Percentiles rank a stretch among this genome's conserved stretches.
These are phyloP conservation scores for Pitta sordida DNA, from an alignment of 2,113 vertebrate species.

Conservation along the genomic window DNA sequence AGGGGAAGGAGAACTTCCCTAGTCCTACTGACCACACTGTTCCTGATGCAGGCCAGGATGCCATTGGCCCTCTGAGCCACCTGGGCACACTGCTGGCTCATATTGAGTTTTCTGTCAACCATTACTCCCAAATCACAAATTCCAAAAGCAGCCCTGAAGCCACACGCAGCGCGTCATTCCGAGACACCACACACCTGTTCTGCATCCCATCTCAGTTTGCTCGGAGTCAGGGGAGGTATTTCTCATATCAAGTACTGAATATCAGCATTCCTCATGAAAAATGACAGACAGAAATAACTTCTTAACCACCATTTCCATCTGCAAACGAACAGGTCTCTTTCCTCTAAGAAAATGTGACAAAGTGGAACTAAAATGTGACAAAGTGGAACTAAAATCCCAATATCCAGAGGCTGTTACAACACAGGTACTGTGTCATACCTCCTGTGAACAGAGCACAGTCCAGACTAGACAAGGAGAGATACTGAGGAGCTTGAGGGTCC, in stretches of 20 bases:
- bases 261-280: background rate
- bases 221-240: background rate
- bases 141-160: background rate
- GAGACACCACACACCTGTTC: background rate
- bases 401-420: background rate
- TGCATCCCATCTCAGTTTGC: background rate
- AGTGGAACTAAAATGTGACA: background rate
- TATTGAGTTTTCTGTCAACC: too few species aligned
- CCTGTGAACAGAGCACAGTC: background rate
- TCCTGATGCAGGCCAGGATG: too few species aligned
- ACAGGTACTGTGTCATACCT: background rate
- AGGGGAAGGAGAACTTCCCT: too few species aligned
- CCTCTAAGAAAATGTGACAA: background rate
- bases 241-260: background rate
- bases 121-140: too few species aligned
- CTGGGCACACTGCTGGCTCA: too few species aligned
- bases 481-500: background rate
- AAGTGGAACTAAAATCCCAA: background rate
- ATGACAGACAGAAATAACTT: background rate
- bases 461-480: background rate
- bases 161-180: background rate
- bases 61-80: too few species aligned
- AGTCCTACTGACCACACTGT: too few species aligned
- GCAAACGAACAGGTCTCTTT: fast-evolving
- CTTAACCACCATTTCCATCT: background rate